Base-by-base conservation (phyloP, 2,888 invertebrate species). In the Ctenicera cuprea region DNA sequence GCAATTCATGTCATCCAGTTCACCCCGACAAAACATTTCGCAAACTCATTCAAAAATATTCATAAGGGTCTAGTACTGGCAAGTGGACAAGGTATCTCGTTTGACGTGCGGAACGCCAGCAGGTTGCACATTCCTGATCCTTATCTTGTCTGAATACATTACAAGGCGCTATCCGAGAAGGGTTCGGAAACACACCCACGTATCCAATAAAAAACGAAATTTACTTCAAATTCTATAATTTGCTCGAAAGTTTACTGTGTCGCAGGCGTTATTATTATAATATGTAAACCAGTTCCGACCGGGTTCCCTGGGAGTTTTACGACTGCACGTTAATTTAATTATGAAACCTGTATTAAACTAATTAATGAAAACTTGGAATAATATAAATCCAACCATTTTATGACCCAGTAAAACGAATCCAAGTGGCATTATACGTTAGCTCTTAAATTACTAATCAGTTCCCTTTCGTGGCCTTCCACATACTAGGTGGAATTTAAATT, bases 81-180 rank as follows among this genome's bases (percentile, higher is more conserved):
- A 59, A 59, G 43, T 41, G 41, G 61, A 61, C 38, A 61, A 61
- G 38, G 43, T 43, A 37, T 62, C 41, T 20, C 11, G 41, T 43
- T 62, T 62, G 62, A 62, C 43, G 20, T 43, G 26, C 26, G 62
- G 62, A 62, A 62, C 62, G 62, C 43, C 62, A 22, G 43, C 62
- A 62, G 59, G 59, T 59, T 38, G 20, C 59, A 38, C 59, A 59
- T 59, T 37, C 37, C 12, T 59, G 59, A 59, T 59, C 4, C 12
- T 62, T 41, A 62, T 62, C 43, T 11, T n/a, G 26, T 22, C 41
- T 41, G 62, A 62, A 62, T 43, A 41, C 43, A 43, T 62, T 41
- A 54, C 54, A n/a, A 33, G 54, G 54, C 30, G 54, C 14, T 54
- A 33, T 62, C 9, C 22, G 62, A 38, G 43, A 8, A 22, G 22